Evolutionary conservation across 2,797 vertebrate species (phyloP), one percentile per base, ranked within the genome.

Genomic region (Peromyscus attwateri): DNA sequence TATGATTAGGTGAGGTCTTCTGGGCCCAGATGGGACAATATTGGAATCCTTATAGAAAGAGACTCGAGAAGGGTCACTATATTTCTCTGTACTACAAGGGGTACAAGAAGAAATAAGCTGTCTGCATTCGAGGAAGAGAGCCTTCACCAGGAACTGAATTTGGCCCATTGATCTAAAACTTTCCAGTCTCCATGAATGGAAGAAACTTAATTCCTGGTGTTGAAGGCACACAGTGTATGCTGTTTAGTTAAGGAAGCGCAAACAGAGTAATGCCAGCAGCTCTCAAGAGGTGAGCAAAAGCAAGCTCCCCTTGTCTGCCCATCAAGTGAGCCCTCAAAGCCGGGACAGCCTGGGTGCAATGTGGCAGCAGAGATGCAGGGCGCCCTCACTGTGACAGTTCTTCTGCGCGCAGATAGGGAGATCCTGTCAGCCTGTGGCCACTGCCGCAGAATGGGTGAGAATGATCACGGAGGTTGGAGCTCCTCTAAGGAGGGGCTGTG

Each of bases 161-260:
- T 37, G 16, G 11, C 46, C n/a, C 52, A 80, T 70, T 92, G 73
- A 70, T 88, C 66, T 79, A 37, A 81, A 70, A 73, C 31, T 79
- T n/a, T n/a, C 52, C 4, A 55, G 25, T 27, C 46, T 94, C 37
- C 14, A n/a, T 25, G 52, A 46, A 40, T 25, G 6, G 34, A 68
- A 87, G 29, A n/a, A 93, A 80, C 73, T 46, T 29, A 82, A 43
- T 31, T 31, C 43, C 52, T 60, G 46, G 17, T 7, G 25, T 23
- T 89, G 60, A 87, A 96, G 80, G 31, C 46, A 55, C 34, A 10
- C 1, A 31, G 25, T 31, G 14, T 19, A n/a, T 89, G 80, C 37
- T 62, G 29, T 62, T 92, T 90, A 43, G 46, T 76, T 83, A 60
- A 25, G n/a, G 52, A 21, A 66, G 62, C 66, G 3, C 21, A 6